Evolutionary conservation across 2,888 invertebrate genomes (phyloP), one percentile per base, ranked within the genome.

Genomic region (Acanthosepion lycidas): DNA sequence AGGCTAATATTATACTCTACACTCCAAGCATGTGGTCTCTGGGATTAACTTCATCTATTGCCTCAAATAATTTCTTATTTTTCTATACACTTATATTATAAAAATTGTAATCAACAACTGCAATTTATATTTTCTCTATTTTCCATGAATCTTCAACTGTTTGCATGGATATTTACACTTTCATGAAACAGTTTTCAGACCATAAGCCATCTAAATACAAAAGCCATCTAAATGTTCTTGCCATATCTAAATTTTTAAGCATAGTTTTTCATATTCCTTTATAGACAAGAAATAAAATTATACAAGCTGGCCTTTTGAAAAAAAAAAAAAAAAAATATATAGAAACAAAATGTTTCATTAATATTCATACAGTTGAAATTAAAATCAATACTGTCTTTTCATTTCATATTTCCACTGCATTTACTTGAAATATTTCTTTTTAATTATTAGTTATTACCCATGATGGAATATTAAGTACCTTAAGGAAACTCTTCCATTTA

Each of bases 61-160:
- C 15, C 78, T 78, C n/a, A 78, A 78, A 78, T 78, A n/a, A 78
- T 78, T 33, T 78, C 78, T n/a, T 78, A 78, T 78, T 78, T 78
- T 78, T 78, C n/a, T 78, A 78, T 78, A 78, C n/a, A 78, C n/a
- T 78, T 33, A 78, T n/a, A 78, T 78, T 15, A 78, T n/a, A n/a
- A n/a, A 28, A 78, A 78, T n/a, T 78, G n/a, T n/a, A 78, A 78
- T 78, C n/a, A 42, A 33, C 78, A 78, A 78, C 78, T n/a, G n/a
- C 78, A 78, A 78, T 78, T 78, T 78, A 78, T 78, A 78, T 78
- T 78, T 78, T 78, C n/a, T 78, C 78, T 78, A 78, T 9, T 78
- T 78, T 78, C n/a, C 78, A 78, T 78, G 15, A 15, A 78, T 78
- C 78, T 78, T 78, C n/a, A 33, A 33, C n/a, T n/a, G 78, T 78